phyloP scores from a whole-genome alignment of 2,888 invertebrate species.

The Eilema depressum region DNA sequence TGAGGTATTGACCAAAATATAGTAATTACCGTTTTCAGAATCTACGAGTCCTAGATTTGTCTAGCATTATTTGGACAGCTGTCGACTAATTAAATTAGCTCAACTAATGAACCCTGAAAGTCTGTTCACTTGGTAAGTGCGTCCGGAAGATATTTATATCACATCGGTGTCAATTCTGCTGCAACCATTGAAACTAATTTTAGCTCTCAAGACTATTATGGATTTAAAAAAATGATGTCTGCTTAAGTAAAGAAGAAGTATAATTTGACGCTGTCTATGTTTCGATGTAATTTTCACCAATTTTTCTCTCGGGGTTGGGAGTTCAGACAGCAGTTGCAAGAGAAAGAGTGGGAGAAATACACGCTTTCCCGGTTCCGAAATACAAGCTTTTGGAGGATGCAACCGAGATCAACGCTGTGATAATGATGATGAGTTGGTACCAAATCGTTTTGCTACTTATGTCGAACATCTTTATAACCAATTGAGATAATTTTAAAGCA shows the following conservation, averaged over 20 bases:
- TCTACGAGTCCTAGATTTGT: neutral
- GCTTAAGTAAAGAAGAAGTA: no score
- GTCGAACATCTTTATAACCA: no score
- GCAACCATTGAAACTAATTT: neutral
- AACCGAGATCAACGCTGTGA: no score
- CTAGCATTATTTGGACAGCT: neutral
- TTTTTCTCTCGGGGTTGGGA: neutral
- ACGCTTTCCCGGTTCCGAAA: no score
- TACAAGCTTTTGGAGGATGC: no score
- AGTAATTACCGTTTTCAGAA: neutral
- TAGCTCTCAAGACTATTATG: neutral
- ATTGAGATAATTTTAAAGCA: no score
- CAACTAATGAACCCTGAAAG: constrained; percentile 9
- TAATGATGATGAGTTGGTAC: no score
- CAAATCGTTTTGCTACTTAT: no score
- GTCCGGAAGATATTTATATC: constrained; percentile 22
- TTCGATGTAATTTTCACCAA: neutral
- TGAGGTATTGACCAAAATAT: neutral
- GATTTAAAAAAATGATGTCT: neutral
- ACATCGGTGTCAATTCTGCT: neutral
- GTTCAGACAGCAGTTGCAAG: no score
- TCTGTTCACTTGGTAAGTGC: neutral
- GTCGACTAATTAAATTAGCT: neutral
- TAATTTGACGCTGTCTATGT: no score
- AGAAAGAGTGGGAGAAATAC: no score